A percentile compares a stretch with the other conserved stretches of the same genome.
phyloP scores from a whole-genome alignment of 2,797 vertebrate species.

The Amblyraja radiata region DNA sequence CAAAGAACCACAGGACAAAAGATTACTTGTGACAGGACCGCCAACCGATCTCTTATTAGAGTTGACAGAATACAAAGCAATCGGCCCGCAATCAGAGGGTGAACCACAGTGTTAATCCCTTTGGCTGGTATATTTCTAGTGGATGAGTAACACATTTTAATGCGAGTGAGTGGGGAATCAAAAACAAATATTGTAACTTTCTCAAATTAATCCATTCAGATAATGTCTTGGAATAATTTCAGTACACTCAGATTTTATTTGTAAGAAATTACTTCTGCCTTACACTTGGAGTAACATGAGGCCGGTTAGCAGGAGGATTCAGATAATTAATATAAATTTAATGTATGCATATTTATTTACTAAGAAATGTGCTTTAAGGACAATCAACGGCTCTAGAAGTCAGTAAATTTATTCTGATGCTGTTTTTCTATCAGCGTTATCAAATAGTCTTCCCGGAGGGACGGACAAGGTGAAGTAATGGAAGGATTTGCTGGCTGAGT shows the following conservation, averaged over 20 bases:
- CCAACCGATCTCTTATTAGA: not conserved
- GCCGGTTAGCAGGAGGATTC: not conserved
- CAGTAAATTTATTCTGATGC: not conserved
- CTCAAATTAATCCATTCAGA: not conserved
- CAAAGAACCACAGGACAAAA: not conserved
- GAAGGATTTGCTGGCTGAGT: not conserved
- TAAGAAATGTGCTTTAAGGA: not conserved
- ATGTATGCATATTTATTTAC: not conserved
- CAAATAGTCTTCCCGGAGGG: not conserved
- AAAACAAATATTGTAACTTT: not conserved
- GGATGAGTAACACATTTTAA: not conserved
- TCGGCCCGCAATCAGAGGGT: not conserved
- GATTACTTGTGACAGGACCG: not conserved
- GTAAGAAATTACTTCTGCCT: not conserved
- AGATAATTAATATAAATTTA: not conserved
- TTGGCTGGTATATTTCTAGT: not conserved
- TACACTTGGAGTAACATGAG: not conserved
- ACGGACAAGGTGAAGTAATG: not conserved
- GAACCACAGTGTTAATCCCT: not conserved
- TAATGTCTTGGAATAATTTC: not conserved
- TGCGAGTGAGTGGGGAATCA: not conserved
- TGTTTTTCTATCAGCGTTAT: not conserved
- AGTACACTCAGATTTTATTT: not conserved
- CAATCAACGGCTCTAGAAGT: not conserved
- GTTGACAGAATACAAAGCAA: not conserved